Evolutionary conservation across 2,888 invertebrate species (phyloP).

Genomic region (Trachelus tabidus): DNA sequence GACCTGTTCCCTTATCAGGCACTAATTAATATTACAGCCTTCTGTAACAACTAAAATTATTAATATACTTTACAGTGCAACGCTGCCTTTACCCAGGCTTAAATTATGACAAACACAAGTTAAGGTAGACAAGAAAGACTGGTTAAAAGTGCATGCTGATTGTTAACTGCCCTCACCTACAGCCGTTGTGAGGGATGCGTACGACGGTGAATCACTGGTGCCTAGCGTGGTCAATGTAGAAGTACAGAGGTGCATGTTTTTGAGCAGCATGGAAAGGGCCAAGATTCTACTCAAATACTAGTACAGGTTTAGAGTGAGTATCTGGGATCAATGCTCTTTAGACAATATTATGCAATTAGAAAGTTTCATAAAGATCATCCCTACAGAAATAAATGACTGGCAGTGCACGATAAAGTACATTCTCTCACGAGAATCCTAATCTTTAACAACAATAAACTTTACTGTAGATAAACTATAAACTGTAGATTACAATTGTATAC

Average conservation of each 20-base stretch:
- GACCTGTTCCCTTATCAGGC: not conserved
- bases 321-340: not conserved
- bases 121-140: constrained; percentile 13
- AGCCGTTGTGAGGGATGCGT: constrained; percentile 69
- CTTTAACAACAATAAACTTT: not conserved
- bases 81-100: not conserved
- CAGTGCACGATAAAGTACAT: not conserved
- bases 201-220: constrained; percentile 67
- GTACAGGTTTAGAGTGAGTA: constrained; percentile 9
- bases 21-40: not conserved
- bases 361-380: not conserved
- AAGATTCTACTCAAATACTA: constrained; percentile 51
- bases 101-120: not conserved
- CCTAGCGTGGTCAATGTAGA: constrained; percentile 56
- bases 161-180: constrained; percentile 62
- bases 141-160: constrained; percentile 44
- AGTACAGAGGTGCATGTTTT: constrained; percentile 52
- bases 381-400: not conserved
- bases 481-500: not conserved
- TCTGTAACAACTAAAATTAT: not conserved
- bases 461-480: not conserved
- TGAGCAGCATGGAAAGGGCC: constrained; percentile 53
- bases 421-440: not conserved
- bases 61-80: not conserved
- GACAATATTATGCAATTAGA: not conserved